phyloP scores from a whole-genome alignment of 2,888 invertebrate species.

The Drosophila acutilabella region DNA sequence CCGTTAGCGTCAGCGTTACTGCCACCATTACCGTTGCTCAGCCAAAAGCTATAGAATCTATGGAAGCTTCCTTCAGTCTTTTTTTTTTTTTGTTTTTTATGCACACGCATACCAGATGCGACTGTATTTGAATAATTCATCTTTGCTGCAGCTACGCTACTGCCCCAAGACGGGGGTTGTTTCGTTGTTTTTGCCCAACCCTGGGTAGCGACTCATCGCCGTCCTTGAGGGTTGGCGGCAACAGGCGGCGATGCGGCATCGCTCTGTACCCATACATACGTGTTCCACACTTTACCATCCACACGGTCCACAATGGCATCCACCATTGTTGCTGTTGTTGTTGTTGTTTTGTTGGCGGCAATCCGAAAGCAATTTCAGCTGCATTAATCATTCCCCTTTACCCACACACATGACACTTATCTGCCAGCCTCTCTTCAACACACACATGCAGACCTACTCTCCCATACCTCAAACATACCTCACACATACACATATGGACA shows the following conservation, averaged over 20 bases:
- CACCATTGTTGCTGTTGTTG: constrained; percentile 36
- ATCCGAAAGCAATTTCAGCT: constrained; percentile 79
- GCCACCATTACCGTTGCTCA: constrained; percentile 21
- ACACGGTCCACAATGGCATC: constrained; percentile 33
- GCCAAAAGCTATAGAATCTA: constrained; percentile 4
- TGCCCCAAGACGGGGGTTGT: constrained; percentile 50
- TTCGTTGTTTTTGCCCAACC: constrained; percentile 41
- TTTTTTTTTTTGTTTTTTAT: constrained; percentile 15
- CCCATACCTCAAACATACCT: not conserved
- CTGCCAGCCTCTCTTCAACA: constrained; percentile 1
- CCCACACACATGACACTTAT: constrained; percentile 44
- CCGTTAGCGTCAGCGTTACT: not conserved
- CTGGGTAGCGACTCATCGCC: constrained; percentile 6
- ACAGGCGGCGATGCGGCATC: constrained; percentile 57
- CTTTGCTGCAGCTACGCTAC: constrained; percentile 22
- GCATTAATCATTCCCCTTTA: constrained; percentile 74
- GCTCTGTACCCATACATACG: constrained; percentile 60
- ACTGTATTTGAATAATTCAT: constrained; percentile 70
- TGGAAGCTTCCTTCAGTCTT: constrained; percentile 2
- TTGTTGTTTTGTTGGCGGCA: constrained; percentile 54
- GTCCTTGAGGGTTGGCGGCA: constrained; percentile 69
- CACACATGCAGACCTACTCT: not conserved
- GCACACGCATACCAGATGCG: constrained; percentile 40
- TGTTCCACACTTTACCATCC: constrained; percentile 25
- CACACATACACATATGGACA: constrained; percentile 1